Base-by-base conservation (phyloP, 2,888 invertebrate species). In the Allolobophora icterica region DNA sequence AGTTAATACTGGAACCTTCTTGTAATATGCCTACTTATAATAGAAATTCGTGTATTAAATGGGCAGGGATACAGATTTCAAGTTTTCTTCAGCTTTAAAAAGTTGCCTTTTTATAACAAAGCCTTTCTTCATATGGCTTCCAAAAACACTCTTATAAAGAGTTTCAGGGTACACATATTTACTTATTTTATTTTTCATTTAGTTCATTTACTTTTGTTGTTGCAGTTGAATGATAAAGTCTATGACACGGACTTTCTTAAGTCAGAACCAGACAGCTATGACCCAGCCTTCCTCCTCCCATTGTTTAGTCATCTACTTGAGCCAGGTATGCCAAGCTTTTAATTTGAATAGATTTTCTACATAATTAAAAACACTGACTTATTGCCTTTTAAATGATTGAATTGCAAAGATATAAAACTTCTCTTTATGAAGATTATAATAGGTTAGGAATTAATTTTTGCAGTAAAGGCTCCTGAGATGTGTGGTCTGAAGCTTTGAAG, bases 221-320 rank as follows among this genome's bases (percentile, higher is more conserved):
- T 87, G 24, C 38, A 87, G 87, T 87, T 87, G 34, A 38, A 38
- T 34, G 87, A 35, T 87, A 87, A 87, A 87, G 87, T 87, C 17
- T 38, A 38, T 24, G 87, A 87, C 24, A 38, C 19, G 24, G 38
- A 87, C 24, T 87, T 87, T 38, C 87, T 87, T 1, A 87, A 35
- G 33, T 95, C 96, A 8, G 96, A 90, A 17, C 91, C 92, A 6
- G 93, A 92, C 24, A 93, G 97, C 90, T 98, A 98, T 94, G 98
- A 98, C 95, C 97, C 98, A 1, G 96, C 97, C 42, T 98, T 98
- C 94, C 96, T 98, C 93, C 96, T 98, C 91, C 97, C 98, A 0
- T 95, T 98, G 21, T 96, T 98, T 94, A 96, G 97, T 92, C 97
- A 97, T 94, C 95, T 98, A 89, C 96, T 98, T 92, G 96, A 97